Evolutionary conservation across 2,888 invertebrate genomes (phyloP).

Genomic region (Pomacea canaliculata): DNA sequence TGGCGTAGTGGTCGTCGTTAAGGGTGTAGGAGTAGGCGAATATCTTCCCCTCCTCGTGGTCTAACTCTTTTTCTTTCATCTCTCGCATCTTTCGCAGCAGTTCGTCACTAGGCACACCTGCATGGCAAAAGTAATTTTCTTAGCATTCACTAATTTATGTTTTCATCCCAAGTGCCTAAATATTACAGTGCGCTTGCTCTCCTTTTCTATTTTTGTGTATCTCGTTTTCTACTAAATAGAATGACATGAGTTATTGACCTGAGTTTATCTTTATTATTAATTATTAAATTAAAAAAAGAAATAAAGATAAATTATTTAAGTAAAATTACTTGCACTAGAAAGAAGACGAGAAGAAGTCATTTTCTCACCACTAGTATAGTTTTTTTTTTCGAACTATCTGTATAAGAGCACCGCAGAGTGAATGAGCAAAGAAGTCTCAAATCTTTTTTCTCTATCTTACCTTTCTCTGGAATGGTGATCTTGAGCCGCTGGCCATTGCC

Average conservation of each 20-base stretch:
- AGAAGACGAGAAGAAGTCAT: no score
- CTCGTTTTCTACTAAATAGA: no score
- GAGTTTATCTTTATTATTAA: not conserved
- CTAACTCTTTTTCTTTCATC: slow-evolving; percentile 48
- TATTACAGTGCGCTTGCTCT: not conserved
- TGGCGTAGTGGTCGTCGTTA: slow-evolving; percentile 53
- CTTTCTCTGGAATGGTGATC: slow-evolving; percentile 49
- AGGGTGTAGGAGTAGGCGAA: slow-evolving; percentile 66
- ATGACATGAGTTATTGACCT: no score
- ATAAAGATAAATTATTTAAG: no score
- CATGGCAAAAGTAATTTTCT: not conserved
- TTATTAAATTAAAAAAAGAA: no score
- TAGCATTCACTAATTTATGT: not conserved
- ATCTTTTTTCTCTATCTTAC: slow-evolving; percentile 22
- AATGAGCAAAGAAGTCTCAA: no score
- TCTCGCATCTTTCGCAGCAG: slow-evolving; percentile 49
- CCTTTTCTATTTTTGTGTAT: no score
- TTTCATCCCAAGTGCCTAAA: not conserved
- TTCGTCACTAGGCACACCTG: slow-evolving; percentile 52
- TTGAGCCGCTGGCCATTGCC: slow-evolving; percentile 35
- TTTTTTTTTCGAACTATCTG: no score
- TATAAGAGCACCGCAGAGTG: no score
- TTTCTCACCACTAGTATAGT: no score
- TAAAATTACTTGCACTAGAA: no score
- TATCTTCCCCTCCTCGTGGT: slow-evolving; percentile 57